Evolutionary conservation across 1,140 invertebrate species (phyloP), one percentile per base, ranked within the genome.

Genomic region (Drosophila neocordata): DNA sequence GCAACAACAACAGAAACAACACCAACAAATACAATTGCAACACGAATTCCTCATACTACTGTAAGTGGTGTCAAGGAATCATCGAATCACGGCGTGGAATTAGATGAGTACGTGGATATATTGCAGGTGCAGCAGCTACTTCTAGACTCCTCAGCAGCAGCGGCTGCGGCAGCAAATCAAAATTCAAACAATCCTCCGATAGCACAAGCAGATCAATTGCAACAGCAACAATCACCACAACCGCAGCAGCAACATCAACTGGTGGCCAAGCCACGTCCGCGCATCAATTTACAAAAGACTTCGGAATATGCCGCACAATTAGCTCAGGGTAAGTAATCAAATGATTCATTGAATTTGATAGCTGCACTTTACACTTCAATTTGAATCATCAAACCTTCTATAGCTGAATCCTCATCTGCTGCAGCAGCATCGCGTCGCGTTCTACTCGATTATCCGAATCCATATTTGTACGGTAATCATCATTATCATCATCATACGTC

Each of bases 31-130:
- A 9, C 15, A 8, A 8, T 44, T 7, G 7, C 13, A 6, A 44
- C 13, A 48, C 41, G 41, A 9, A 15, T 20, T 20, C 41, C 41
- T 20, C 41, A 15, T 22, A 6, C 65, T 37, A 24, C 35, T 2
- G 15, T 35, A 63, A 8, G 13, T 20, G 48, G 35, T 13, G 63
- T 24, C 55, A 55, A 70, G 24, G 57, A 69, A 0, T 34, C 59
- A 2, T 13, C 57, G 62, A 48, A 34, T 20, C 34, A 63, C 9
- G 3, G 12, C 4, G 77, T 65, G 9, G 85, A 85, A 18, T 72
- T 89, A 12, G 93, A 93, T 73, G 93, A 93, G 73, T 93, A 93
- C 80, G 93, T 93, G 61, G 93, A 93, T 72, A 93, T 93, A 34
- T 74, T 93, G 53, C 93, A 93, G 80, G 93, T 93, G 64, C 93